Base-by-base conservation (phyloP, 2,888 invertebrate genomes). In the Phortica magna region DNA sequence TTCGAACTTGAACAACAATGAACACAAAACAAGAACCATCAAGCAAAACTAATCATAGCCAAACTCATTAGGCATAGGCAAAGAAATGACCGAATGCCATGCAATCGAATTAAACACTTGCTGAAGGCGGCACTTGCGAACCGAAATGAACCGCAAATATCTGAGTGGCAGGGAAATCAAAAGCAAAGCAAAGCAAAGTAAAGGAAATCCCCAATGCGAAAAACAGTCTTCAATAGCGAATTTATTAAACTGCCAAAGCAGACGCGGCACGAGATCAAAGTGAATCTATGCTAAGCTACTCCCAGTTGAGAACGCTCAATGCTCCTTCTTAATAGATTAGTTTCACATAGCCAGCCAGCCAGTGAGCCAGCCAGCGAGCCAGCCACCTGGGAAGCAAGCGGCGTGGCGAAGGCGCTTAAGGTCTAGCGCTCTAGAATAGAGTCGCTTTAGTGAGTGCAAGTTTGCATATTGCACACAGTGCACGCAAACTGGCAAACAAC, bases 181-280 rank as follows among this genome's bases (percentile, higher is more conserved):
- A 85, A n/a, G n/a, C n/a, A n/a, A n/a, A n/a, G n/a, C n/a, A n/a
- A n/a, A n/a, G n/a, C n/a, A n/a, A 85, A 87, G 83, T 82, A 81
- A 81, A 84, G 85, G 85, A 85, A 85, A 87, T 85, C 85, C 87
- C 85, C 80, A 65, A 22, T 48, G 76, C 76, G 42, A 73, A 59
- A 61, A n/a, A 12, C n/a, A 84, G 84, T 85, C 87, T 85, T 85
- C 87, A 85, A 84, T 85, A 82, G 83, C 87, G 84, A 85, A 87
- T 85, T 85, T 85, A 85, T 85, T 85, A 14, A 48, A 48, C 48
- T 48, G 48, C 10, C 87, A 85, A 87, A 85, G 87, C 85, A 87
- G 87, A 87, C 84, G 86, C 88, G 87, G 87, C 85, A 82, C 83
- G 85, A 86, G 85, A 87, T 88, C 86, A 87, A 87, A 88, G 87